phyloP scores from a whole-genome alignment of 2,113 vertebrate genomes.

The Heterochromis multidens region DNA sequence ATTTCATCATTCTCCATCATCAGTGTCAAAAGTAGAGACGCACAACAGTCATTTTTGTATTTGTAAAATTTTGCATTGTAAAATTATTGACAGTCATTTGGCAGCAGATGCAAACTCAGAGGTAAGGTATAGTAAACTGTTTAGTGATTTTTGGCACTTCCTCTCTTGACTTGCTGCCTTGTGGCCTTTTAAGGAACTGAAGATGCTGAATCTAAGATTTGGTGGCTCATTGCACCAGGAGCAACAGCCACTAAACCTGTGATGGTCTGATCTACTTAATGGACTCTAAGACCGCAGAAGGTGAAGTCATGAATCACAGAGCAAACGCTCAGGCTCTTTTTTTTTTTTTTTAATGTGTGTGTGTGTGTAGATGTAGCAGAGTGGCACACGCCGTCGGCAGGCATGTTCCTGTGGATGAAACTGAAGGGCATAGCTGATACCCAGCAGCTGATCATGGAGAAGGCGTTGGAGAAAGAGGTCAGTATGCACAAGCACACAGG shows the following conservation, averaged over 20 bases:
- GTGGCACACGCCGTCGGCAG: constrained; percentile 87
- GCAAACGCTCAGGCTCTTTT: background rate
- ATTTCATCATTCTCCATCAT: too few relatives aligned
- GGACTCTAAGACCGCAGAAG: background rate
- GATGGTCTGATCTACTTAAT: background rate
- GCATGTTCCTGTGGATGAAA: constrained; percentile 97
- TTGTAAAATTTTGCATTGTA: background rate
- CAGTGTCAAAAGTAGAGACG: too few relatives aligned
- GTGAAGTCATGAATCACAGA: background rate
- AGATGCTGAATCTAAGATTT: background rate
- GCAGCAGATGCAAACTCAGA: background rate
- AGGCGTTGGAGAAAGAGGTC: constrained; percentile 90
- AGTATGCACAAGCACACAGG: background rate
- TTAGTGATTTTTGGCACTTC: background rate
- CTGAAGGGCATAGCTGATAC: constrained; percentile 86
- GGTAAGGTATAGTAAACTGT: background rate
- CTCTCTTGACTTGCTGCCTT: background rate
- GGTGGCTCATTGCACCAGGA: background rate
- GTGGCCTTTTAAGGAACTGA: background rate
- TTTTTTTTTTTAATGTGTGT: background rate
- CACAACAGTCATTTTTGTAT: background rate
- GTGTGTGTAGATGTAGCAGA: constrained; percentile 82
- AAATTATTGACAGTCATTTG: background rate
- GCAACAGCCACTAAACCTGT: background rate
- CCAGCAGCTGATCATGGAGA: constrained; percentile 84